Evolutionary conservation across 2,888 invertebrate species (phyloP).

Genomic region (Aphidius colemani): DNA sequence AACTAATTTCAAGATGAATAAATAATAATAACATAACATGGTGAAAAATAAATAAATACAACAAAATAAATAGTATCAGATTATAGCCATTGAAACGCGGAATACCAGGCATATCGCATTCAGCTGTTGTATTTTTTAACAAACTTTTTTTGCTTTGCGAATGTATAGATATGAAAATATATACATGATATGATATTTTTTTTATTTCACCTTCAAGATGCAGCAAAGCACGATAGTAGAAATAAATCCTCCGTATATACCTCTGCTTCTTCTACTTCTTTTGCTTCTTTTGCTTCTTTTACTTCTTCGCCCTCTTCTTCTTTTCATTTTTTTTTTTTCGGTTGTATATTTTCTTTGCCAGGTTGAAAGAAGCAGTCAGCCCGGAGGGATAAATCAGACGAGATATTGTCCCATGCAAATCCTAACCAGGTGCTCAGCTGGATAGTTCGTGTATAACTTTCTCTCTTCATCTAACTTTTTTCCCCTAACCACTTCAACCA

Average conservation of each 20-base stretch:
- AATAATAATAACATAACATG: too few species aligned
- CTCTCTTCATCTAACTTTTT: background rate
- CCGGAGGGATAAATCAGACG: constrained; percentile 49
- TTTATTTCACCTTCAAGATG: constrained; percentile 18
- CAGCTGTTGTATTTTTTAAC: background rate
- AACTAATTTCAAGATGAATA: too few species aligned
- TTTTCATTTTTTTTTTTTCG: constrained; percentile 18
- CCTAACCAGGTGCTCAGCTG: constrained; percentile 40
- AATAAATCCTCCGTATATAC: constrained; percentile 44
- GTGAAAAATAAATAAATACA: too few species aligned
- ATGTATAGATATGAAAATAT: constrained; percentile 21
- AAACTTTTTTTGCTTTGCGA: too few species aligned
- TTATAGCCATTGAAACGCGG: too few species aligned
- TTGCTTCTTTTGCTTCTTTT: constrained; percentile 31
- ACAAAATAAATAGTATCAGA: too few species aligned
- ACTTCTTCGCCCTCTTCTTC: constrained; percentile 38
- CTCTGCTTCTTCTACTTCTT: constrained; percentile 31
- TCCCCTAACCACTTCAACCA: background rate
- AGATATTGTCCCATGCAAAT: constrained; percentile 55
- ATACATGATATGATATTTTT: background rate
- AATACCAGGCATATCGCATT: background rate
- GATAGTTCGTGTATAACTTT: constrained; percentile 24
- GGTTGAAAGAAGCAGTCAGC: constrained; percentile 26
- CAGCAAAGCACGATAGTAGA: constrained; percentile 6
- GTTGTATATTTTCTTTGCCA: constrained; percentile 28